A percentile compares a stretch with the other conserved stretches of the same genome.
phyloP scores from a whole-genome alignment of 2,113 vertebrate species.

The Rhabdomys dilectus region DNA sequence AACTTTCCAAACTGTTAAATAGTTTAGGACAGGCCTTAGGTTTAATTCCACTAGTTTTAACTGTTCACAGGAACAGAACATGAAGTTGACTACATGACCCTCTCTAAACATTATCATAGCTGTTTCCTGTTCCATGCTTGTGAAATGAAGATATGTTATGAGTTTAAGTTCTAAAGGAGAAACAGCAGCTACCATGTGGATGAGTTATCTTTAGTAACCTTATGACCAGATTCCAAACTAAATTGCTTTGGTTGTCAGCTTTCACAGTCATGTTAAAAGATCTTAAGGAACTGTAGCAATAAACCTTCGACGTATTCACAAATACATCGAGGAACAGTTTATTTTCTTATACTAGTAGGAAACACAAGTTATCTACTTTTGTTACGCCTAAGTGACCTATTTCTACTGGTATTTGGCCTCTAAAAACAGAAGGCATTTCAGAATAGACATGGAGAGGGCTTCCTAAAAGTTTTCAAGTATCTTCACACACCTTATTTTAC shows the following conservation, averaged over 20 bases:
- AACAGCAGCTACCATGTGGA: not conserved
- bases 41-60: not conserved
- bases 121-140: not conserved
- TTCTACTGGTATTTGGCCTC: not conserved
- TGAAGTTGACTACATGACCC: not conserved
- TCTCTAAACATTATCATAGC: not conserved
- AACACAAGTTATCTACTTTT: not conserved
- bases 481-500: not conserved
- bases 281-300: not conserved
- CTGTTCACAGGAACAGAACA: slow-evolving; percentile 34
- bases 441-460: not conserved
- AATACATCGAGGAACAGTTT: not conserved
- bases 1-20: not conserved
- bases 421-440: not conserved
- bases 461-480: not conserved
- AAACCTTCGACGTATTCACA: not conserved
- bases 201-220: not conserved
- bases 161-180: not conserved
- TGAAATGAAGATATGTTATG: not conserved
- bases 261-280: not conserved
- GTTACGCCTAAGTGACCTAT: not conserved
- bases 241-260: rapidly evolving
- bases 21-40: not conserved
- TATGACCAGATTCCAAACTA: not conserved
- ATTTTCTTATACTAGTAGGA: not conserved